phyloP scores from a whole-genome alignment of 2,888 invertebrate species.

The Lepidochitona cinerea region DNA sequence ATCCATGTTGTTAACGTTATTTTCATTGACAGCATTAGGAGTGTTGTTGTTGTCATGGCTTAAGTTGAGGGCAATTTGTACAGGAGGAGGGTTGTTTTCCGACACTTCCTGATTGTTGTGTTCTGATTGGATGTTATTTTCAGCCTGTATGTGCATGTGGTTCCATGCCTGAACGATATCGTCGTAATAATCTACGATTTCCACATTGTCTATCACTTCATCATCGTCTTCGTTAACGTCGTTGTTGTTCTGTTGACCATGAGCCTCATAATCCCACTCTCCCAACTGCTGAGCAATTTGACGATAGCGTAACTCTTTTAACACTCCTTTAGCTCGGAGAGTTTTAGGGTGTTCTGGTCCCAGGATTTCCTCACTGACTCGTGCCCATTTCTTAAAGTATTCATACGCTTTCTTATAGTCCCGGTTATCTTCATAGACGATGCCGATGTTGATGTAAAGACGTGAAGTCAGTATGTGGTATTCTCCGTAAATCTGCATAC shows the following conservation, averaged over 20 bases:
- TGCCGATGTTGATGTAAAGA: slow-evolving; percentile 69
- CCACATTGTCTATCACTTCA: slow-evolving; percentile 52
- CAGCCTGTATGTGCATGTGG: not conserved
- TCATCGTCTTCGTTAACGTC: slow-evolving; percentile 41
- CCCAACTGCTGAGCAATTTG: slow-evolving; percentile 62
- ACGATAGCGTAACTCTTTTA: slow-evolving; percentile 62
- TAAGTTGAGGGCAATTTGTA: not conserved
- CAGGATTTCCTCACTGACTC: slow-evolving; percentile 66
- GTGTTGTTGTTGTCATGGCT: not conserved
- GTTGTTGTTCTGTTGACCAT: slow-evolving; percentile 40
- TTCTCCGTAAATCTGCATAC: slow-evolving; percentile 69
- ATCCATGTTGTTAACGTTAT: not conserved
- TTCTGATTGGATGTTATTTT: not conserved
- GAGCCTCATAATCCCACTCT: slow-evolving; percentile 47
- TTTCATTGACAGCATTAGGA: not conserved
- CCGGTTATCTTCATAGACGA: slow-evolving; percentile 68
- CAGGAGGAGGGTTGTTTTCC: not conserved
- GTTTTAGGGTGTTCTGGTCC: slow-evolving; percentile 69
- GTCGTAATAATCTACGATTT: slow-evolving; percentile 60
- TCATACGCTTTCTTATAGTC: slow-evolving; percentile 67
- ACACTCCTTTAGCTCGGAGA: slow-evolving; percentile 66
- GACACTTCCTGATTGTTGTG: not conserved
- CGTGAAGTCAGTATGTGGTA: slow-evolving; percentile 65
- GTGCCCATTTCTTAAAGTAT: slow-evolving; percentile 68
- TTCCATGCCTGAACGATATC: slow-evolving; percentile 37